Percentiles rank a stretch among this genome's conserved stretches.
These are phyloP conservation scores for Scatophagus argus DNA, from an alignment of 2,113 vertebrate species.

Conservation along the genomic window DNA sequence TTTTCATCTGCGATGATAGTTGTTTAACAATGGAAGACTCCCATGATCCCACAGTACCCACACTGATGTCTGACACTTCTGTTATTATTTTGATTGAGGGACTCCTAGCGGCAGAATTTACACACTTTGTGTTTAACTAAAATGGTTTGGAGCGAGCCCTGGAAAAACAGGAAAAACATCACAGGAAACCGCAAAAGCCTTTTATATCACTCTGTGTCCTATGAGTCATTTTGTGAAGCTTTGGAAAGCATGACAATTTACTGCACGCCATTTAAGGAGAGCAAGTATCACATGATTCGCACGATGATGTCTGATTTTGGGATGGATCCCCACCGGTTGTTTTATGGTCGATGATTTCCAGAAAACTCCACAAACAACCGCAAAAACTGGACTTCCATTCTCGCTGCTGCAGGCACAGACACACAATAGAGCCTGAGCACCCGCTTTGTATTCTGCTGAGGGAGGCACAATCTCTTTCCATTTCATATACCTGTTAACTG, in stretches of 20 bases:
- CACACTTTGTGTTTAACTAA: too few species aligned
- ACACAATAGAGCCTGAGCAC: constrained; percentile 5
- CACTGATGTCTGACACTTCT: too few species aligned
- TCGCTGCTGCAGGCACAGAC: constrained; percentile 20
- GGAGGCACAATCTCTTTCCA: constrained; percentile 44
- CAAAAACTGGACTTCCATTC: not conserved
- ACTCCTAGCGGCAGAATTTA: too few species aligned
- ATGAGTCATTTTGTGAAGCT: too few species aligned
- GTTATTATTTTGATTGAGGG: too few species aligned
- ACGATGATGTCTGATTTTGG: not conserved
- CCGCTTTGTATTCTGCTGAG: constrained; percentile 63
- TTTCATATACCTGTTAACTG: constrained; percentile 63
- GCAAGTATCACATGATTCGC: not conserved
- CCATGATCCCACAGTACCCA: too few species aligned
- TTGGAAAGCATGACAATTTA: too few species aligned
- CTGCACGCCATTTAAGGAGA: not conserved
- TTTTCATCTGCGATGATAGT: too few species aligned
- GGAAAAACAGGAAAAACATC: not conserved
- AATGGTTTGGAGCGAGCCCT: too few species aligned
- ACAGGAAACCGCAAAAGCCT: not conserved
- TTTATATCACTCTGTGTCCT: not conserved
- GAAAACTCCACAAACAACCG: not conserved
- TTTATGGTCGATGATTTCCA: not conserved
- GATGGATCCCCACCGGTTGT: not conserved
- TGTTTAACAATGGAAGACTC: too few species aligned